A percentile compares a stretch with the other conserved stretches of the same genome.
phyloP scores from a whole-genome alignment of 1,140 invertebrate species.

The Adelges cooleyi region DNA sequence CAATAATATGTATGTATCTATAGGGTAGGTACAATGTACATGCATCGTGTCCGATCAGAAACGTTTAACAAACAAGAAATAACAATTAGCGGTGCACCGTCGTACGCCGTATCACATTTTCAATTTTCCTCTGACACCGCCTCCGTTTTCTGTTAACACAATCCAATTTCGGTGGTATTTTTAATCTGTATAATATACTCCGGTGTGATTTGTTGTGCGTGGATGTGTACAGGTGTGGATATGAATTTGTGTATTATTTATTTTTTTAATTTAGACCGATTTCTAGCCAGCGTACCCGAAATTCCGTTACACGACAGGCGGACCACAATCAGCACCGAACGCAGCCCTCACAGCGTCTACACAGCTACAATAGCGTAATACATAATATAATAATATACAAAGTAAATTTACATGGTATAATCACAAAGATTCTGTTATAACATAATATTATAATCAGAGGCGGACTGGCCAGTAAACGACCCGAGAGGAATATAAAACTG shows the following conservation, averaged over 20 bases:
- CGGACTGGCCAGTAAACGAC: too few species aligned
- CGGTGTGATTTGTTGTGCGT: too few species aligned
- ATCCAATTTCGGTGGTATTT: background rate
- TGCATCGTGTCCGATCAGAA: background rate
- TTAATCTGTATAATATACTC: too few species aligned
- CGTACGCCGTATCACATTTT: background rate
- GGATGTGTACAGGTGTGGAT: too few species aligned
- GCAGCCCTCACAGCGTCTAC: background rate
- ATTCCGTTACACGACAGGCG: background rate
- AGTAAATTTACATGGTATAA: too few species aligned
- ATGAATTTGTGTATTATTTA: too few species aligned
- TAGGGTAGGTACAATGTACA: too few species aligned
- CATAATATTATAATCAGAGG: too few species aligned
- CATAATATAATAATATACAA: background rate
- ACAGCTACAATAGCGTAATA: background rate
- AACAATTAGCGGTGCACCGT: background rate
- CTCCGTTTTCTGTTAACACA: conserved; percentile 13
- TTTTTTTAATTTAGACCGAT: background rate
- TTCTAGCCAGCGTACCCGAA: background rate
- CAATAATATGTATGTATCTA: too few species aligned
- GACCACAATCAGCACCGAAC: background rate
- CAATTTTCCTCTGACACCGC: background rate
- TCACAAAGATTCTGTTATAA: too few species aligned
- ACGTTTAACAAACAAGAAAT: background rate
- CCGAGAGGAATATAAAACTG: too few species aligned